These are phyloP conservation scores for Conus betulinus DNA, from an alignment of 1,140 invertebrate genomes.

Conservation along the genomic window DNA sequence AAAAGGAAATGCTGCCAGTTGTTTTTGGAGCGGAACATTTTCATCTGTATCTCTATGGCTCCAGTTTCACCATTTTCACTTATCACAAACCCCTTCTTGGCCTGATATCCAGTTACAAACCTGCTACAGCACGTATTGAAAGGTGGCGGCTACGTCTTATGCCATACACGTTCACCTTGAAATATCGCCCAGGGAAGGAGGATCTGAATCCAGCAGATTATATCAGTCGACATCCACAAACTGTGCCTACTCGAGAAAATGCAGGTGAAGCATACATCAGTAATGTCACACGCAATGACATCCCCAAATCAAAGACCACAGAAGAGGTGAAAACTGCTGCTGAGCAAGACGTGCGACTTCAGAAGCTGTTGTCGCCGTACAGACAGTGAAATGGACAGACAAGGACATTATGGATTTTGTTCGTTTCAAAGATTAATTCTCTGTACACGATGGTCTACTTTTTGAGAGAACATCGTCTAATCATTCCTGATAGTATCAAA, in stretches of 20 bases:
- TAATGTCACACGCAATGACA: conserved; percentile 32
- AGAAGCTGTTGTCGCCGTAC: conserved; percentile 45
- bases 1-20: conserved; percentile 71
- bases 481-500: conserved; percentile 52
- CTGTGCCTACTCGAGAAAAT: conserved; percentile 27
- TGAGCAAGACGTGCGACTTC: conserved; percentile 4
- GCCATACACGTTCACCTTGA: conserved; percentile 43
- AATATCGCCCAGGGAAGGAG: conserved; percentile 46
- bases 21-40: conserved; percentile 62
- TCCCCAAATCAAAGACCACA: conserved; percentile 38
- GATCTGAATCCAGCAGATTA: conserved; percentile 53
- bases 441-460: conserved; percentile 12
- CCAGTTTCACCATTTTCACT: conserved; percentile 47
- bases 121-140: conserved; percentile 43
- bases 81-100: conserved; percentile 62
- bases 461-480: conserved; percentile 45
- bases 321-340: conserved; percentile 39
- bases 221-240: conserved; percentile 47
- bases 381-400: conserved; percentile 39
- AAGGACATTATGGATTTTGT: neutral
- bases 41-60: too few species aligned
- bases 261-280: conserved; percentile 49
- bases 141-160: conserved; percentile 46
- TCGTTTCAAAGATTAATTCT: neutral
- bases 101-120: conserved; percentile 53